These are phyloP conservation scores for Amniataba percoides DNA, from an alignment of 2,797 vertebrate genomes.

Conservation along the genomic window DNA sequence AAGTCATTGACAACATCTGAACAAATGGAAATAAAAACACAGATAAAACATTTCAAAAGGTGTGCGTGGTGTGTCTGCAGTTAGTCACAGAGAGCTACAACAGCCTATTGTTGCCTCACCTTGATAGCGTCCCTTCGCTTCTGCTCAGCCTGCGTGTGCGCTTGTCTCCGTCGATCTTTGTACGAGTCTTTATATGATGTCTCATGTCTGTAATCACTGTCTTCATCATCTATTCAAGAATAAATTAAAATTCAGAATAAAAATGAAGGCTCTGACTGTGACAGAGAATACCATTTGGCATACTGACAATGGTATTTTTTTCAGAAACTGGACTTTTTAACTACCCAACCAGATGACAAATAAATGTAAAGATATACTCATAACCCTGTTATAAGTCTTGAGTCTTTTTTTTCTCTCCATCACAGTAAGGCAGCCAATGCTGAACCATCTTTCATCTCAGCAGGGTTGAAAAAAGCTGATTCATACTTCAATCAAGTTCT, in stretches of 20 bases:
- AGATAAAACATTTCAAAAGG: background rate
- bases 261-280: background rate
- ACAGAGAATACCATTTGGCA: background rate
- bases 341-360: background rate
- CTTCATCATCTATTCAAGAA: slow-evolving; percentile 91
- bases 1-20: background rate
- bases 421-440: background rate
- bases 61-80: background rate
- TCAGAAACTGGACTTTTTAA: background rate
- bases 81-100: background rate
- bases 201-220: slow-evolving; percentile 97
- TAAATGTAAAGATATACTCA: background rate
- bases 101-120: slow-evolving; percentile 74
- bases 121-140: slow-evolving; percentile 97
- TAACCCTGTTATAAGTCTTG: background rate
- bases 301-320: background rate
- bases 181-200: slow-evolving; percentile 91
- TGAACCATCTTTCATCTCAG: background rate
- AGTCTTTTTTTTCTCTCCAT: background rate
- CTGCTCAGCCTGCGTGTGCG: slow-evolving; percentile 96
- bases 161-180: slow-evolving; percentile 93
- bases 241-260: background rate
- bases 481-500: slow-evolving; percentile 7
- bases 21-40: background rate
- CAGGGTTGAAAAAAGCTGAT: background rate